A percentile compares a stretch with the other conserved stretches of the same genome.
Conservation (phyloP, 2,113 vertebrate genomes). For the Tychaedon coryphoeus region DNA sequence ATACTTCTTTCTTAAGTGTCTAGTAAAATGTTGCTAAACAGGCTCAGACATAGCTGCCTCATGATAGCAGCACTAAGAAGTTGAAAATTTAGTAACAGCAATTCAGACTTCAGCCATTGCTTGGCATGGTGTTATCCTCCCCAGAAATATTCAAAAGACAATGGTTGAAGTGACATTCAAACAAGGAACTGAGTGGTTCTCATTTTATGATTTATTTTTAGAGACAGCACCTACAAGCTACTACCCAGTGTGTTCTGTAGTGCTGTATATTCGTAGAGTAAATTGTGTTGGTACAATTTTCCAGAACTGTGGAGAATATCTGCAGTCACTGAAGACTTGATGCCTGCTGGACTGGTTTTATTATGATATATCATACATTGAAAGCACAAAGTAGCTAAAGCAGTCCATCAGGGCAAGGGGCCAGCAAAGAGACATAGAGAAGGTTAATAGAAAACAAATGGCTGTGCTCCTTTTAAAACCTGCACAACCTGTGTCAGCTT, state of each 20-base stretch:
- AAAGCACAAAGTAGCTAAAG: background rate
- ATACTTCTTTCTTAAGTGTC: background rate
- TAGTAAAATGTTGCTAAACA: background rate
- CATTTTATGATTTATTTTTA: background rate
- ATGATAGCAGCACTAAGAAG: background rate
- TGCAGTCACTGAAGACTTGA: background rate
- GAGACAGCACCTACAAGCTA: background rate
- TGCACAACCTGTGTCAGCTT: background rate
- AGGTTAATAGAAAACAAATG: constrained; percentile 34
- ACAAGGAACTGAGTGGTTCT: background rate
- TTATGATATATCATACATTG: background rate
- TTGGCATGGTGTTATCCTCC: background rate
- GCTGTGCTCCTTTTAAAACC: background rate
- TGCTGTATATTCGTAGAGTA: background rate
- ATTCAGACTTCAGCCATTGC: background rate
- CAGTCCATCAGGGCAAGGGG: background rate
- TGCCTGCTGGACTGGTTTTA: background rate
- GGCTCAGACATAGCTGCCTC: background rate
- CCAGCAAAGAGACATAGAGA: background rate
- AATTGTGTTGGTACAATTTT: background rate
- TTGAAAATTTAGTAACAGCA: background rate
- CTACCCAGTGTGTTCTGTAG: background rate
- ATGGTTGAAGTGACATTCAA: background rate
- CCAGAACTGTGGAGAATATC: background rate
- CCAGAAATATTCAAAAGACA: background rate